These are phyloP conservation scores for Sialia sialis DNA, from an alignment of 2,113 vertebrate species.

Conservation along the genomic window DNA sequence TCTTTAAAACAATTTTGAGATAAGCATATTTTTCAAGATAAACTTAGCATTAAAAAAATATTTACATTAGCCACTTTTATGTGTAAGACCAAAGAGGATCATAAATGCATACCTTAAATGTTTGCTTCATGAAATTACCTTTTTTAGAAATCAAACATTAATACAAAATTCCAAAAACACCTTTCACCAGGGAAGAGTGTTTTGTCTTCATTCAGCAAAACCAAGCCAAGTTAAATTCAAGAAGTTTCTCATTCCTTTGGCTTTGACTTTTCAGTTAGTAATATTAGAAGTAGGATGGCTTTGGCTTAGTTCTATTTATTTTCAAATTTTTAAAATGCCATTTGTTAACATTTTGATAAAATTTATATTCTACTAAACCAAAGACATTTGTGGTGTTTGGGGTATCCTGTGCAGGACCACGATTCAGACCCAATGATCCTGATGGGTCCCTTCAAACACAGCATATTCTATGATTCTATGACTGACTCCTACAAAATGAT, in stretches of 20 bases:
- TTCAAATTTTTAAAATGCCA: neutral
- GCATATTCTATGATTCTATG: neutral
- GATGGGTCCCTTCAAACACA: neutral
- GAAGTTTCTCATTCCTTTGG: neutral
- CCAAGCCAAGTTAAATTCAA: neutral
- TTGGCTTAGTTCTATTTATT: neutral
- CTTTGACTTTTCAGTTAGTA: neutral
- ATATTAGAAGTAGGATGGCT: neutral
- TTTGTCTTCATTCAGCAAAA: slow-evolving; percentile 9
- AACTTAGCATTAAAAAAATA: slow-evolving; percentile 15
- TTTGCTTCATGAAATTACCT: slow-evolving; percentile 11
- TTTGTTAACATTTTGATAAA: neutral
- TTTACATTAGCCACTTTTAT: neutral
- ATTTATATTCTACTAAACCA: neutral
- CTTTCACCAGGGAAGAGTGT: neutral
- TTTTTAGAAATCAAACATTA: neutral
- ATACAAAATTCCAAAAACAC: neutral
- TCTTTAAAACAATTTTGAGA: slow-evolving; percentile 39
- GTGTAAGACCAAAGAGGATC: neutral
- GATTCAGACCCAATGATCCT: neutral
- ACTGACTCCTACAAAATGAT: neutral
- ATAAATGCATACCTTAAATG: slow-evolving; percentile 21
- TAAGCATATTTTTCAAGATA: slow-evolving; percentile 17
- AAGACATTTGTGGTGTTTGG: neutral
- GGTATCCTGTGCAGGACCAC: neutral